These are phyloP conservation scores for Condylostylus longicornis DNA, from an alignment of 1,140 invertebrate species.

Conservation along the genomic window DNA sequence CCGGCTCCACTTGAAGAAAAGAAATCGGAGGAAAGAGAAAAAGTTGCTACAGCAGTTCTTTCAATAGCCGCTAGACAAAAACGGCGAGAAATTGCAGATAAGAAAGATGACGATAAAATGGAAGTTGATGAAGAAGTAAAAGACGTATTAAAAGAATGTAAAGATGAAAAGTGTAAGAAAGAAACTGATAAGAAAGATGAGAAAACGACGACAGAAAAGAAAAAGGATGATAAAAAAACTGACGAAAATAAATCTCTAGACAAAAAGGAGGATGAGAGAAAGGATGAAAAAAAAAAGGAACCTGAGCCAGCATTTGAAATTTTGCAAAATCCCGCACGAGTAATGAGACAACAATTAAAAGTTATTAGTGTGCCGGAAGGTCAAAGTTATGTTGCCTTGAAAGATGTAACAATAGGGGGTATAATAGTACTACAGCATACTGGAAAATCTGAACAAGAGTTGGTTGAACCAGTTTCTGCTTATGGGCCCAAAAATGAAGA, in stretches of 20 bases:
- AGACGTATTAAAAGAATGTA: conserved; percentile 31
- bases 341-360: conserved; percentile 86
- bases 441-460: conserved; percentile 58
- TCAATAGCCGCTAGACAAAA: conserved; percentile 88
- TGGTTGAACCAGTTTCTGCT: conserved; percentile 88
- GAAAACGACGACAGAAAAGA: conserved; percentile 10
- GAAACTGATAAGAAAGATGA: conserved; percentile 32
- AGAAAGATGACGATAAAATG: conserved; percentile 50
- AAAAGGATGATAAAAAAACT: conserved; percentile 13
- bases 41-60: conserved; percentile 90
- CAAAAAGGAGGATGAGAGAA: conserved; percentile 37
- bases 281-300: conserved; percentile 57
- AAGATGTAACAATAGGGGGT: conserved; percentile 85
- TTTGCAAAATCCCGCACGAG: conserved; percentile 82
- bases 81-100: conserved; percentile 49
- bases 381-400: conserved; percentile 67
- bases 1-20: conserved; percentile 94
- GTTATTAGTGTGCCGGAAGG: conserved; percentile 68
- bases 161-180: conserved; percentile 37
- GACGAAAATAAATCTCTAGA: conserved; percentile 37
- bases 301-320: conserved; percentile 83
- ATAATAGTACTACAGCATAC: conserved; percentile 86
- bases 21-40: conserved; percentile 90
- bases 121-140: conserved; percentile 53
- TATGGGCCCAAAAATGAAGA: conserved; percentile 89